Conservation (phyloP, 1,140 invertebrate species). For the Aphidius ervi region DNA sequence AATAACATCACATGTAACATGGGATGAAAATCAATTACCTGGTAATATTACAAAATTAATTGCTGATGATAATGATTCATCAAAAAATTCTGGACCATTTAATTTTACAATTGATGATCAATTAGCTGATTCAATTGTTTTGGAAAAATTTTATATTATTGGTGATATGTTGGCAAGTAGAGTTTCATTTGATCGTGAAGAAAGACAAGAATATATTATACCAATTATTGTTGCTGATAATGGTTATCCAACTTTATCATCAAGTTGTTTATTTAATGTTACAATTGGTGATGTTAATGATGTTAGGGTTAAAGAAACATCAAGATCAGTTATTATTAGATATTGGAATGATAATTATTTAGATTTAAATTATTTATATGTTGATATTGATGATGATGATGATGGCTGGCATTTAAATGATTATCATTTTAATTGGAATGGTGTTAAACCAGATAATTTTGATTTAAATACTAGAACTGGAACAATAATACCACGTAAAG, state of each 20-base stretch:
- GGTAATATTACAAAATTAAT: conserved; percentile 65
- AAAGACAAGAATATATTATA: conserved; percentile 79
- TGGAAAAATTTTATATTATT: conserved; percentile 66
- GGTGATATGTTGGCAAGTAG: conserved; percentile 59
- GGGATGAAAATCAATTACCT: conserved; percentile 71
- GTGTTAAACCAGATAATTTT: conserved; percentile 59
- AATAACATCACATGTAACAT: conserved; percentile 73
- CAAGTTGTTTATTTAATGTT: conserved; percentile 73
- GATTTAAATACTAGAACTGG: conserved; percentile 67
- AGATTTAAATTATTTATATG: conserved; percentile 77
- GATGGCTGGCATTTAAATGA: conserved; percentile 86
- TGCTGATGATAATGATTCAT: conserved; percentile 74
- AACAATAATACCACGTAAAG: conserved; percentile 76
- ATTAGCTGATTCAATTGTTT: conserved; percentile 65
- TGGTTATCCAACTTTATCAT: conserved; percentile 66
- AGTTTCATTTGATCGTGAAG: conserved; percentile 82
- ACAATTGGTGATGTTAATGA: conserved; percentile 90
- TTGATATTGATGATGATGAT: conserved; percentile 86
- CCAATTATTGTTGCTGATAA: conserved; percentile 84
- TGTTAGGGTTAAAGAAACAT: conserved; percentile 75
- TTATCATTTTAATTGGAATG: conserved; percentile 72
- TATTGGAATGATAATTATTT: conserved; percentile 77
- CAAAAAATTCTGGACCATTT: conserved; percentile 78
- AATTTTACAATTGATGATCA: conserved; percentile 65
- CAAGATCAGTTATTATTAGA: conserved; percentile 86